Evolutionary conservation across 2,113 vertebrate species (phyloP), one percentile per base, ranked within the genome.

Genomic region (Lepus americanus): DNA sequence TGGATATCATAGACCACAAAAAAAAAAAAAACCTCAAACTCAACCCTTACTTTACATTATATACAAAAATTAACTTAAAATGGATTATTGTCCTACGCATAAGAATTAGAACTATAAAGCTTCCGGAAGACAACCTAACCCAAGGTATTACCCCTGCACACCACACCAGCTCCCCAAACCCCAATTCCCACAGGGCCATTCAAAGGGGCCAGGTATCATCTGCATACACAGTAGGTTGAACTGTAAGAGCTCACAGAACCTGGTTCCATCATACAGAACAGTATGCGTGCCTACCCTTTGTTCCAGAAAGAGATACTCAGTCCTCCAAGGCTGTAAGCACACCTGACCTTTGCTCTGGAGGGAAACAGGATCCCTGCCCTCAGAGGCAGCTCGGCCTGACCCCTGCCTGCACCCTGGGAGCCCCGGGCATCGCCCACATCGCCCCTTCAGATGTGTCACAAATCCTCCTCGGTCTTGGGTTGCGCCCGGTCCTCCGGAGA

Each of bases 41-140:
- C 53, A 55, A 49, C 16, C 61, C 53, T 84, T 84, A 70, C 3
- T 66, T 61, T 16, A 85, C 9, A 87, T 87, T 4, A 67, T 29
- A 36, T 16, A 61, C 49, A 94, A 95, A 81, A 76, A 61, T 87
- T 27, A 59, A 64, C 77, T 83, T 53, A 83, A 84, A 95, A 84
- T 55, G 39, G 51, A 89, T 81, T n/a, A 64, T 0, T 88, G 61
- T 78, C 31, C n/a, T 64, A 84, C 64, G 83, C 1, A 3, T 36
- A 77, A 77, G 19, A 87, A 51, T 69, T 31, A 72, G 84, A 72
- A 73, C 22, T 84, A 39, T 29, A 33, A 72, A 63, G 59, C 25
- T 87, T 87, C 36, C 36, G 39, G 70, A 89, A 89, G 64, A 84
- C 49, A 36, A 94, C 25, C 25, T 67, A 51, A 23, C 39, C 19